phyloP scores from a whole-genome alignment of 1,140 invertebrate species.

The Pomacea maculata region DNA sequence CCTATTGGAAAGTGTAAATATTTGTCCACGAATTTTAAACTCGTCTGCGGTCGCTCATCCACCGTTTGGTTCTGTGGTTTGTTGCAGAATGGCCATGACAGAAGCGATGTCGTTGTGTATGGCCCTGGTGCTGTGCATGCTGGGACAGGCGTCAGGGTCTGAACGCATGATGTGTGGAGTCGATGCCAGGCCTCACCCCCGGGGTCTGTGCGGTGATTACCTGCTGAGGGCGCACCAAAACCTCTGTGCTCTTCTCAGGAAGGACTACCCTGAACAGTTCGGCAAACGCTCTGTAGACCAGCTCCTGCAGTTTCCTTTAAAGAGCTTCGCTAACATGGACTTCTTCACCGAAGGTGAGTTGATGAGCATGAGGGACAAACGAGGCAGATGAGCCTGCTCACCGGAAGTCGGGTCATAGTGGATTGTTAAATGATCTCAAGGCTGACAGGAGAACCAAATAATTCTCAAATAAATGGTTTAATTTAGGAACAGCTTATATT shows the following conservation, averaged over 20 bases:
- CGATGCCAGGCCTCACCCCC: constrained; percentile 1
- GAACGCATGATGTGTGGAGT: neutral
- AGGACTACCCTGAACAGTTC: constrained; percentile 2
- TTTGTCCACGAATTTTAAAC: no score
- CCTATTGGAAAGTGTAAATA: no score
- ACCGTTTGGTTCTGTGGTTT: neutral
- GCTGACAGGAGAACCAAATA: no score
- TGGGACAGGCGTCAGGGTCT: neutral
- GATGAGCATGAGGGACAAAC: no score
- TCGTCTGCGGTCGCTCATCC: no score
- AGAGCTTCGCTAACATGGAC: neutral
- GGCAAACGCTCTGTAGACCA: neutral
- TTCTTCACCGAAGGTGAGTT: neutral
- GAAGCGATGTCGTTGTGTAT: neutral
- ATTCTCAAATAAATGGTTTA: no score
- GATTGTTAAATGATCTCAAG: no score
- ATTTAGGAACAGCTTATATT: no score
- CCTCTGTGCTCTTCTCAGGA: neutral
- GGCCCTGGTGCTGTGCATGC: constrained; percentile 12
- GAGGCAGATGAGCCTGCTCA: no score
- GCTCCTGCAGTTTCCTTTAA: neutral
- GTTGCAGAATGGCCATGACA: constrained; percentile 7
- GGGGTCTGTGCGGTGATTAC: neutral
- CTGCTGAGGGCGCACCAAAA: neutral
- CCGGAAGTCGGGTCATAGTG: no score